A percentile compares a stretch with the other conserved stretches of the same genome.
Conservation (phyloP, 23 tunicate genomes). For the Halocynthia roretzi region DNA sequence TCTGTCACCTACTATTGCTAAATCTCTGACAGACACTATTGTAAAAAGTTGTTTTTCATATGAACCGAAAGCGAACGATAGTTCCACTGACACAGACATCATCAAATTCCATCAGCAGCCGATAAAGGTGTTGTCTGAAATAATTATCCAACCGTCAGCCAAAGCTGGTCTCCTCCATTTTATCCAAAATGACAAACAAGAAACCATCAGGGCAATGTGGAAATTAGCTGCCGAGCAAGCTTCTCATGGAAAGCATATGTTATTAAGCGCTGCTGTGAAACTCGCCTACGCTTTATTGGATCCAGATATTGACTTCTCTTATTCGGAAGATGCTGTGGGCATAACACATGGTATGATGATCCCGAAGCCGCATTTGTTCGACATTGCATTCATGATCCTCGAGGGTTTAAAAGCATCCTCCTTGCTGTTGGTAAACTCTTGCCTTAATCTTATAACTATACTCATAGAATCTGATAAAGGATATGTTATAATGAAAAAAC, state of each 20-base stretch:
- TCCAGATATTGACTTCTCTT: not conserved
- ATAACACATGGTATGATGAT: too few species aligned
- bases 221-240: constrained; percentile 9
- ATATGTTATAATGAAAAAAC: too few species aligned
- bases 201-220: constrained; percentile 1
- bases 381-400: too few species aligned
- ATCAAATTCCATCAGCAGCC: constrained; percentile 19
- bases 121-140: constrained; percentile 43
- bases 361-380: too few species aligned
- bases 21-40: not conserved
- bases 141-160: constrained; percentile 51
- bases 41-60: not conserved
- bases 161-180: constrained; percentile 28
- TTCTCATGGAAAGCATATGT: not conserved
- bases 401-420: too few species aligned
- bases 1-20: constrained; percentile 43
- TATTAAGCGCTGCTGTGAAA: constrained; percentile 38
- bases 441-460: too few species aligned
- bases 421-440: too few species aligned
- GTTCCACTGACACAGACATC: constrained; percentile 7
- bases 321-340: too few species aligned
- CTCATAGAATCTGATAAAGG: too few species aligned
- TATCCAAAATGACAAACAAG: constrained; percentile 13
- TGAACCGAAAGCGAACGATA: too few species aligned
- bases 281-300: constrained; percentile 47